Conservation (phyloP, 2,888 invertebrate genomes). For the Noctua pronuba region DNA sequence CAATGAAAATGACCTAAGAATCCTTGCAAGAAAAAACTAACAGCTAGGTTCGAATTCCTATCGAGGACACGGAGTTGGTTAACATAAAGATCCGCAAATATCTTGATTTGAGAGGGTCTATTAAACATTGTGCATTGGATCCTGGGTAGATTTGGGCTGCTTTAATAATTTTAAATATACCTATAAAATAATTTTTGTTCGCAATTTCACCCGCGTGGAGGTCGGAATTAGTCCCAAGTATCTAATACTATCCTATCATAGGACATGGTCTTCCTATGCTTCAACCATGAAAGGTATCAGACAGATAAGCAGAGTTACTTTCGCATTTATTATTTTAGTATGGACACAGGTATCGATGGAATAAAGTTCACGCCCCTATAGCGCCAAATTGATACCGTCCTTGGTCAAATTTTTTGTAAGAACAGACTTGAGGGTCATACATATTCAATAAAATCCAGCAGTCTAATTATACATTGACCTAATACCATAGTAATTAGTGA, state of each 20-base stretch:
- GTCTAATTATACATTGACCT: conserved; percentile 15
- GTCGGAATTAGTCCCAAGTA: not conserved
- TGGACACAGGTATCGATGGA: too few species aligned
- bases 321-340: not conserved
- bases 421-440: conserved; percentile 36
- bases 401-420: conserved; percentile 17
- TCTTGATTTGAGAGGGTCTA: not conserved
- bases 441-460: conserved; percentile 44
- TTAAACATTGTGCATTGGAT: not conserved
- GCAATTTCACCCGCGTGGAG: not conserved
- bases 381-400: conserved; percentile 1
- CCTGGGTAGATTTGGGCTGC: not conserved
- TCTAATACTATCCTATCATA: not conserved
- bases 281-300: not conserved
- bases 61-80: not conserved
- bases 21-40: not conserved
- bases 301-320: too few species aligned
- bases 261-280: not conserved
- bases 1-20: not conserved
- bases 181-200: not conserved
- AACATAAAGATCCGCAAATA: not conserved
- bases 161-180: not conserved
- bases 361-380: conserved; percentile 36
- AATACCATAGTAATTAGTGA: conserved; percentile 31
- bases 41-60: not conserved